phyloP scores from a whole-genome alignment of 2,797 vertebrate species.

The Dryobates pubescens region DNA sequence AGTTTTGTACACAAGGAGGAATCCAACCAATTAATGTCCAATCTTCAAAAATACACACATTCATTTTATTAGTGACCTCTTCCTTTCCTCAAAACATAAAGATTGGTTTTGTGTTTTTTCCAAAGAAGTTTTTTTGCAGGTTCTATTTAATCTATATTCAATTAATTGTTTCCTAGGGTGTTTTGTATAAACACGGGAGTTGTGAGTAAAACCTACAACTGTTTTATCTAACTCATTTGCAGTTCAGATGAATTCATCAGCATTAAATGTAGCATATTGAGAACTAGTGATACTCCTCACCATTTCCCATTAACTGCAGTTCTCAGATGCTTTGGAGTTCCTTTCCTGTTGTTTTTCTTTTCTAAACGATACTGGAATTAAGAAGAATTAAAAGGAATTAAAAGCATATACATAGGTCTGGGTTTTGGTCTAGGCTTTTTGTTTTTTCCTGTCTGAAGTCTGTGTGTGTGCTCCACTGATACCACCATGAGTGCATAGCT shows the following conservation, averaged over 20 bases:
- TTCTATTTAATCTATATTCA: background rate
- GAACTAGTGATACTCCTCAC: background rate
- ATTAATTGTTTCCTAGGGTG: background rate
- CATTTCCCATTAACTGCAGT: background rate
- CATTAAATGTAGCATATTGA: background rate
- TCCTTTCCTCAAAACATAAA: background rate
- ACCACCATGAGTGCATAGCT: background rate
- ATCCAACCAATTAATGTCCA: background rate
- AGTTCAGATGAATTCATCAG: background rate
- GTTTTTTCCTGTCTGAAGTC: background rate
- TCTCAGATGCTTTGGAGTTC: background rate
- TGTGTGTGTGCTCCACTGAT: background rate
- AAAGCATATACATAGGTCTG: background rate
- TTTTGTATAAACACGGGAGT: background rate
- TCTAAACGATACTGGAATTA: background rate
- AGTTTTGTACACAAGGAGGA: background rate
- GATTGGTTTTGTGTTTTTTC: background rate
- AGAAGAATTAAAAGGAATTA: background rate
- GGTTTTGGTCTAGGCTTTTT: background rate
- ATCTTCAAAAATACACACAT: background rate
- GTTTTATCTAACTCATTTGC: background rate
- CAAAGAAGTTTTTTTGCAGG: background rate
- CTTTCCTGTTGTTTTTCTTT: background rate
- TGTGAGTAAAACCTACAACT: background rate
- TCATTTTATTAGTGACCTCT: background rate